Base-by-base conservation (phyloP, 2,113 vertebrate genomes). In the Melanotaenia duboulayi region DNA sequence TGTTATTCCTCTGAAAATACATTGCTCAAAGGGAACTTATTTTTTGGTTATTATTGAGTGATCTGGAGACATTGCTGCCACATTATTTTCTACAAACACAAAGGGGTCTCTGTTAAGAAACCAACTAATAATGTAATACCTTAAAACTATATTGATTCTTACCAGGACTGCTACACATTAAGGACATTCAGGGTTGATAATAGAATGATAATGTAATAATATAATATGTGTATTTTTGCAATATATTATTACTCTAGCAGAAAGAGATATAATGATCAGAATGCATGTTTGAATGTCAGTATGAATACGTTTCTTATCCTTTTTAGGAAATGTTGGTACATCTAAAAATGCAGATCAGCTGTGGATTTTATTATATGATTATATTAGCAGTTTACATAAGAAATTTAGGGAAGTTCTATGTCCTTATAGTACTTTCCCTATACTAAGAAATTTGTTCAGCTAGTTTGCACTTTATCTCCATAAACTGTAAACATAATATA, bases 301-400 rank as follows among this genome's bases (percentile, higher is more conserved):
- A 14, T 14, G 19, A 7, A 46, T 46, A 48, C 1, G 44, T n/a
- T 48, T 44, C 3, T 13, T 46, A 46, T 46, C 44, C n/a, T 10
- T n/a, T 19, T 19, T 44, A 14, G 16, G 42, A 17, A 40, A 44
- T 44, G 11, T 14, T 44, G 14, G 5, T 4, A 17, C 39, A 40
- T 40, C 39, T 40, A 9, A 11, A 19, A 48, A 19, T 8, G 17
- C 1, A 48, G 16, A 61, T 69, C 65, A 44, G 22, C 40, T 56
- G 60, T 70, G 50, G 44, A 76, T 81, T 71, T n/a, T n/a, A n/a
- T n/a, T n/a, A n/a, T 0, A 71, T 65, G 2, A 76, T 49, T 49
- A 22, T 28, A 75, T 78, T 28, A 65, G 73, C 75, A 67, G 78
- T 83, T 75, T 48, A 37, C 11, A 48, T 65, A 24, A 24, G 0